A percentile compares a stretch with the other conserved stretches of the same genome.
phyloP scores from a whole-genome alignment of 2,888 invertebrate species.

The Drosophila prostipennis region DNA sequence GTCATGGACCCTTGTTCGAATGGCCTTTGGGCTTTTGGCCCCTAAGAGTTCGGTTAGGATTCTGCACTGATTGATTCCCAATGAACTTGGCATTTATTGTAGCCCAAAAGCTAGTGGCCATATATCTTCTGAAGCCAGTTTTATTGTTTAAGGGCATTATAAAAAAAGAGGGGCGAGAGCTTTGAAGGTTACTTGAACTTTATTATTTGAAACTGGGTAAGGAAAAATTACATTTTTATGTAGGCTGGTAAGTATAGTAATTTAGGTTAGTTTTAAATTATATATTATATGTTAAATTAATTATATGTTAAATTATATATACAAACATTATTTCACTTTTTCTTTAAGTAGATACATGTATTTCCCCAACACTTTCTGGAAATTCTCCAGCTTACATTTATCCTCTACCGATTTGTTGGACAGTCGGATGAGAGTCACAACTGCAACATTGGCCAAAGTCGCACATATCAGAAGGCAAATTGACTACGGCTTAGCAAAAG shows the following conservation, averaged over 20 bases:
- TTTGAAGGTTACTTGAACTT: background rate
- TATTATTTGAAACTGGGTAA: background rate
- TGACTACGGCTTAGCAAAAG: conserved; percentile 16
- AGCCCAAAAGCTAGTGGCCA: background rate
- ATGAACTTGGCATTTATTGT: conserved; percentile 11
- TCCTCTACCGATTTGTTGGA: background rate
- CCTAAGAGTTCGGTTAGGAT: background rate
- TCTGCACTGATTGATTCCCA: conserved; percentile 14
- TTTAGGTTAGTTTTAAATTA: too few relatives aligned
- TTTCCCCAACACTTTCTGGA: conserved; percentile 1
- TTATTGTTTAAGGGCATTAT: background rate
- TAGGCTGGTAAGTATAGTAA: too few relatives aligned
- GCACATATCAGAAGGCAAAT: conserved; percentile 22
- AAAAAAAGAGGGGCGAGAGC: background rate
- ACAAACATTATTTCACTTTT: background rate
- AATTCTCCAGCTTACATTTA: conserved; percentile 4
- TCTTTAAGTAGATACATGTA: background rate
- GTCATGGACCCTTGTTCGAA: conserved; percentile 13
- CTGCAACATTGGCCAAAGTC: background rate
- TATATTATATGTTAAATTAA: too few relatives aligned
- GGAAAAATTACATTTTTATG: background rate
- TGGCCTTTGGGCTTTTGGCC: conserved; percentile 1
- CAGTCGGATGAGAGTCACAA: conserved; percentile 23
- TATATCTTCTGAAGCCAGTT: conserved; percentile 1
- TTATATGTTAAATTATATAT: too few relatives aligned